Base-by-base conservation (phyloP, 2,797 vertebrate species). In the Cossypha niveicapilla region DNA sequence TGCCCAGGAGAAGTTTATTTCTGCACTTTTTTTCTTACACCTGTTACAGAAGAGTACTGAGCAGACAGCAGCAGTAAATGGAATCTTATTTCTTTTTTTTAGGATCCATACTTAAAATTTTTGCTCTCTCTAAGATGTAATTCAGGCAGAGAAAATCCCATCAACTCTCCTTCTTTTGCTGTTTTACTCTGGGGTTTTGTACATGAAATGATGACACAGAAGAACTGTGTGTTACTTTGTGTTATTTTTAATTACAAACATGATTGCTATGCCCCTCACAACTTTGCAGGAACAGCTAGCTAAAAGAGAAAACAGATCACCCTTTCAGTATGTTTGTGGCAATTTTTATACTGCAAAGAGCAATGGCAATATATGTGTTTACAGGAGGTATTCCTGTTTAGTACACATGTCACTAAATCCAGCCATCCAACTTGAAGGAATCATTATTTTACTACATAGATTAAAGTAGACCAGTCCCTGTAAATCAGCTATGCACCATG, bases 191-290 rank as follows among this genome's bases (percentile, higher is more conserved):
- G 37, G n/a, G 27, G 30, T 73, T 94, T 92, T 81, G 19, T 87
- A 79, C 51, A 74, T 76, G 62, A 93, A 95, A 67, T n/a, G 54
- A 72, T 84, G 91, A 81, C 41, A 61, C 14, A 30, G 67, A 87
- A 45, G 27, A 89, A 88, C 25, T 41, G 6, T 45, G 42, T 37
- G n/a, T 77, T 86, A 88, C 78, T 54, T 47, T 37, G 57, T 61
- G 61, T 72, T 83, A 88, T 80, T 81, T 93, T 93, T 93, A 78
- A 92, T 95, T 96, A 73, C 25, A 84, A 92, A 72, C 57, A 67
- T 53, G 11, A 14, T 93, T 92, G 58, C 50, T 88, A 65, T 91
- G 92, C 68, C 47, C 4, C 47, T 90, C 60, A 63, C 66, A 94
- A 18, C 53, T 85, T 85, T 80, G 30, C 65, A 92, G 84, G 44